Percentiles rank a stretch among this genome's conserved stretches.
phyloP scores from a whole-genome alignment of 2,113 vertebrate species.

The Syrrhaptes paradoxus region DNA sequence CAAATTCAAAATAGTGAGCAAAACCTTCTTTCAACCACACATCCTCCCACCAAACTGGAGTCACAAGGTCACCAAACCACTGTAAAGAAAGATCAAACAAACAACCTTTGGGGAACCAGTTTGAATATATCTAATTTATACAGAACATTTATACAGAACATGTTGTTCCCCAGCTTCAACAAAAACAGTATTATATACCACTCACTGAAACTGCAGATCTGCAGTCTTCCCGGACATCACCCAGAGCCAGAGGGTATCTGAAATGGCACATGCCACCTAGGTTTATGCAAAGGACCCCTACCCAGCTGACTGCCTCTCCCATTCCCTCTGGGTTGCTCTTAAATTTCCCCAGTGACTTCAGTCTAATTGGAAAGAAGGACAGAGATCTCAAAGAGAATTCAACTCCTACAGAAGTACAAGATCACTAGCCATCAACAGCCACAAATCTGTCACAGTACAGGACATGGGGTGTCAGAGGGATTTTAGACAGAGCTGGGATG shows the following conservation, averaged over 20 bases:
- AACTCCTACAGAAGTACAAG: background rate
- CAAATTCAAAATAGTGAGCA: constrained; percentile 96
- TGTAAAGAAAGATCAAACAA: constrained; percentile 63
- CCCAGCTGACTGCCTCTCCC: background rate
- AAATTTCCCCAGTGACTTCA: background rate
- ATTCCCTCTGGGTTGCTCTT: background rate
- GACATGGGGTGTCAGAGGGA: background rate
- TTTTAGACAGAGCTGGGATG: background rate
- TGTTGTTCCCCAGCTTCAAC: background rate
- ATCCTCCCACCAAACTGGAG: constrained; percentile 98
- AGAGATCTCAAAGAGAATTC: background rate
- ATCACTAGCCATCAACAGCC: background rate
- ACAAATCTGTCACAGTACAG: background rate
- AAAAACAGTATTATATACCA: background rate
- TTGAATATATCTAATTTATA: background rate
- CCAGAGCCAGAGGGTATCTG: background rate
- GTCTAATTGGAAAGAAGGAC: background rate
- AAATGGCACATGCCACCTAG: background rate
- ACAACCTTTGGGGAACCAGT: background rate
- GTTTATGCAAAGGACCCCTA: background rate
- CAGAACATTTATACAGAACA: background rate
- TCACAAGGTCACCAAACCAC: constrained; percentile 99
- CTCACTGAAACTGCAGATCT: background rate
- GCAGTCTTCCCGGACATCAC: background rate
- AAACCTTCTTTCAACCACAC: constrained; percentile 99